Evolutionary conservation across 1,140 invertebrate genomes (phyloP).

Genomic region (Drosophila truncata): DNA sequence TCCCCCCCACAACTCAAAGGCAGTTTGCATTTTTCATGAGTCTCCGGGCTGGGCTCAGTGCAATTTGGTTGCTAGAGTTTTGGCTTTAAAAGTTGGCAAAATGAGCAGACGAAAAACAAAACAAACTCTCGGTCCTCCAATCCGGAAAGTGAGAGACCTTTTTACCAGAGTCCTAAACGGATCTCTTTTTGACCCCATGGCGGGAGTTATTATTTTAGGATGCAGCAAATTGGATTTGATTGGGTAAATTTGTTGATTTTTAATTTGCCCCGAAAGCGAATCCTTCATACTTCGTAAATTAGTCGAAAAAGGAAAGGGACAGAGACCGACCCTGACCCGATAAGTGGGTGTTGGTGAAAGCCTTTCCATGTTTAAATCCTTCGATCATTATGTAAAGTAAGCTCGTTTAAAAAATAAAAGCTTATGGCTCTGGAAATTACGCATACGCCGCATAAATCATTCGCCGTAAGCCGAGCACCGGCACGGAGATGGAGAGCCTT

Average conservation of each 20-base stretch:
- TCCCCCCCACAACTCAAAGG: background rate
- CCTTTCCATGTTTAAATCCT: constrained; percentile 20
- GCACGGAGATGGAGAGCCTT: background rate
- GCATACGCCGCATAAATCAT: constrained; percentile 71
- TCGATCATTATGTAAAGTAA: constrained; percentile 46
- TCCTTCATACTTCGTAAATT: constrained; percentile 60
- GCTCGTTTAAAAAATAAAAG: constrained; percentile 42
- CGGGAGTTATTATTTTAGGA: constrained; percentile 70
- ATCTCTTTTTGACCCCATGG: constrained; percentile 14
- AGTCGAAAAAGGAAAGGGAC: constrained; percentile 17
- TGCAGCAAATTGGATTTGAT: constrained; percentile 68
- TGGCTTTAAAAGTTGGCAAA: constrained; percentile 32
- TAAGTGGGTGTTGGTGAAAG: constrained; percentile 23
- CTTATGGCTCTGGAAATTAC: constrained; percentile 54
- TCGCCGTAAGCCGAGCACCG: constrained; percentile 51
- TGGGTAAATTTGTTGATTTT: constrained; percentile 77
- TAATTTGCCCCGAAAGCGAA: constrained; percentile 56
- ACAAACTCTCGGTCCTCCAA: constrained; percentile 25
- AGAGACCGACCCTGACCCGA: background rate
- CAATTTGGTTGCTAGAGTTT: constrained; percentile 36
- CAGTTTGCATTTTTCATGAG: constrained; percentile 65
- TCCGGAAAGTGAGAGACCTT: constrained; percentile 5
- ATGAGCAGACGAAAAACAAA: constrained; percentile 36
- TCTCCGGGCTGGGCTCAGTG: constrained; percentile 20
- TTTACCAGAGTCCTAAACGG: constrained; percentile 21